Percentiles rank a stretch among this genome's conserved stretches.
Conservation (phyloP, 2,113 vertebrate genomes). For the Prinia subflava region DNA sequence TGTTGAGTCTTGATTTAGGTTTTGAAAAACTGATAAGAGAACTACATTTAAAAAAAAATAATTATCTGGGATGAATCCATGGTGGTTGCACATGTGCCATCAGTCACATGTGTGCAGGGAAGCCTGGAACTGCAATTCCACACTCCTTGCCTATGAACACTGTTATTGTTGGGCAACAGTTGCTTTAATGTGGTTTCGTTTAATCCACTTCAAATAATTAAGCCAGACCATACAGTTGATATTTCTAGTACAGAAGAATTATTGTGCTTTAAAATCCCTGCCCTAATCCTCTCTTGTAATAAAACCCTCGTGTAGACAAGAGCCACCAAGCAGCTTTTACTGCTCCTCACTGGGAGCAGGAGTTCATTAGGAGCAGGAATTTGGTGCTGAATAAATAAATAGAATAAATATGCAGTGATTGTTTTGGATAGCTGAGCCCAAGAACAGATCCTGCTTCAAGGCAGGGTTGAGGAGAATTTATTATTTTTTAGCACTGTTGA, state of each 20-base stretch:
- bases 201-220: conserved; percentile 23
- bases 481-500: not conserved
- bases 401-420: not conserved
- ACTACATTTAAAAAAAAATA: not conserved
- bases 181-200: conserved; percentile 9
- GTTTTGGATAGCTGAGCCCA: not conserved
- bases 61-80: not conserved
- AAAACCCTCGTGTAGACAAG: not conserved
- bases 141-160: not conserved
- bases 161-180: not conserved
- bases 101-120: not conserved
- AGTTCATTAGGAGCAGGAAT: not conserved
- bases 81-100: not conserved
- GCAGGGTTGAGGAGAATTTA: not conserved
- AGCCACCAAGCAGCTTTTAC: not conserved
- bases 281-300: not conserved
- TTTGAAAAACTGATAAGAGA: not conserved
- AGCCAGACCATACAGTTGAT: not conserved
- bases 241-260: not conserved
- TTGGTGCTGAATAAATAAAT: not conserved
- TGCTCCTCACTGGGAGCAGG: not conserved
- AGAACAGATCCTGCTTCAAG: not conserved
- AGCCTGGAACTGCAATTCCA: not conserved
- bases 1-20: not conserved
- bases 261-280: not conserved